phyloP scores from a whole-genome alignment of 2,113 vertebrate genomes.

The Sylvietta virens region DNA sequence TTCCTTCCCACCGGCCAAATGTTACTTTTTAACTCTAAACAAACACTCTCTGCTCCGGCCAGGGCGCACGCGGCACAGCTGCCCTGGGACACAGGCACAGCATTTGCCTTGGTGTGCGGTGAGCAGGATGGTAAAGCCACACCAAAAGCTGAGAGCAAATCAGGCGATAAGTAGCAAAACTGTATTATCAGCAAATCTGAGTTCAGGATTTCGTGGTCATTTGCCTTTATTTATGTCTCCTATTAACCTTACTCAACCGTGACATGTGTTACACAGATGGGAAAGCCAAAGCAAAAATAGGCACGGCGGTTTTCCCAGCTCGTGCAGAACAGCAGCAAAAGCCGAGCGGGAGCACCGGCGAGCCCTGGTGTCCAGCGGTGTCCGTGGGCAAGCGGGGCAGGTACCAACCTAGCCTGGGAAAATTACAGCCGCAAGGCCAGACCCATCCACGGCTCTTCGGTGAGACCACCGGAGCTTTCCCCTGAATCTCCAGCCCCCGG shows the following conservation, averaged over 20 bases:
- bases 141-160: background rate
- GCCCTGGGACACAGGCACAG: background rate
- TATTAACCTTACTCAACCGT: background rate
- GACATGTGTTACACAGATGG: conserved; percentile 17
- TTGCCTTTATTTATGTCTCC: conserved; percentile 35
- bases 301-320: background rate
- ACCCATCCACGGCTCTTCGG: fast-evolving
- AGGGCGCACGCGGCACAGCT: background rate
- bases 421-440: fast-evolving
- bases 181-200: conserved; percentile 4
- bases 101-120: fast-evolving
- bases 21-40: background rate
- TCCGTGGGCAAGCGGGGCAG: fast-evolving
- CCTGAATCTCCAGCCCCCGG: fast-evolving
- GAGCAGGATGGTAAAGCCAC: background rate
- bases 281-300: background rate
- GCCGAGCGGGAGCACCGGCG: background rate
- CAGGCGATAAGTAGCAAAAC: background rate
- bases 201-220: conserved; percentile 28
- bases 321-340: background rate
- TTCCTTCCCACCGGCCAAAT: background rate
- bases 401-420: background rate
- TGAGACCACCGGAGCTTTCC: fast-evolving
- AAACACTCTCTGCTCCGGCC: background rate
- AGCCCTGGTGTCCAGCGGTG: fast-evolving